phyloP scores from a whole-genome alignment of 2,888 invertebrate species.

The Rhagonycha lutea region DNA sequence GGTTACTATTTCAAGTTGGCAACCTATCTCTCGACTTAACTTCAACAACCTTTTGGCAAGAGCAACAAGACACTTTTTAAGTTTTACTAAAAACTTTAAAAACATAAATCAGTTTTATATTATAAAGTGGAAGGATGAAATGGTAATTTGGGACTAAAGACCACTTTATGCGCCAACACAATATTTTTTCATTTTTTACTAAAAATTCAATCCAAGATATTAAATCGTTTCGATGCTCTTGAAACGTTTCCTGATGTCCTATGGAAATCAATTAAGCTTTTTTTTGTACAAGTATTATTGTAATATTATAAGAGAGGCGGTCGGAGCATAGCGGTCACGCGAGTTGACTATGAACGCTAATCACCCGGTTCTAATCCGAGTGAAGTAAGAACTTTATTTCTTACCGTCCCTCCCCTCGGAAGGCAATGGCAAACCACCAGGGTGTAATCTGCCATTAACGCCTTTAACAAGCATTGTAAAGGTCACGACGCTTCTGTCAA shows the following conservation, averaged over 20 bases:
- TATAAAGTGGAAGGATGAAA: not conserved
- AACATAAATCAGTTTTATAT: not conserved
- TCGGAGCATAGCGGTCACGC: no score
- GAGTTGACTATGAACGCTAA: no score
- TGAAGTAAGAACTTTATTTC: no score
- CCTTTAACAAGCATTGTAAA: no score
- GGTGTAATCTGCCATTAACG: no score
- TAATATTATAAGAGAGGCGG: no score
- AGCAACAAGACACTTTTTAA: not conserved
- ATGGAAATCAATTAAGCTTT: not conserved
- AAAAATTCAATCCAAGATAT: not conserved
- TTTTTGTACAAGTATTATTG: not conserved
- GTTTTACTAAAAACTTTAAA: not conserved
- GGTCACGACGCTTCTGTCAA: no score
- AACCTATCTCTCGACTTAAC: not conserved
- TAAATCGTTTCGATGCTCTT: not conserved
- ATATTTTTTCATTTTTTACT: not conserved
- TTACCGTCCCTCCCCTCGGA: no score
- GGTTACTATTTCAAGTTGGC: not conserved
- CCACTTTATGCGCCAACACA: not conserved
- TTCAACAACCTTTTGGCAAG: not conserved
- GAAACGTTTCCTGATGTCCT: not conserved
- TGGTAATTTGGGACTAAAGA: not conserved
- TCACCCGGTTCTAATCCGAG: no score
- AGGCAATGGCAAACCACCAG: no score